Base-by-base conservation (phyloP, 2,797 vertebrate genomes). In the Siniperca obscura region DNA sequence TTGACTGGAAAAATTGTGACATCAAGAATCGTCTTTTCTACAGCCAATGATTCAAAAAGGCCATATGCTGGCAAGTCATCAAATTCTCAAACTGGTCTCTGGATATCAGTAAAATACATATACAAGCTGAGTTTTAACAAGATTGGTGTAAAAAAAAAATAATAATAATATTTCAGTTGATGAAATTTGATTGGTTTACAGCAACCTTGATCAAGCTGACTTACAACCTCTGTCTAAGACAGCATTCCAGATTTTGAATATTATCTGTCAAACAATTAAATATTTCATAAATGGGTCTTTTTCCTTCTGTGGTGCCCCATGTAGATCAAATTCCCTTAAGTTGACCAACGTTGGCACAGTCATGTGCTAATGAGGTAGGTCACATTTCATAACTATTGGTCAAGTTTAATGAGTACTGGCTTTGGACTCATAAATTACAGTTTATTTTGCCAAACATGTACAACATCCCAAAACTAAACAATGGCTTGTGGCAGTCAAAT, bases 361-460 rank as follows among this genome's bases (percentile, higher is more conserved):
- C 80, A 66, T n/a, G 53, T 53, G 27, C 27, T 46, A 13, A 76
- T 38, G 52, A 38, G 21, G 44, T 36, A 9, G 14, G 13, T 36
- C 25, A 61, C 19, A 69, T 78, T 75, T 71, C 19, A 62, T 30
- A 27, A 36, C n/a, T 48, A 25, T 5, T 68, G 6, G 10, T 40
- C 14, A 44, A n/a, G 10, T 62, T 21, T 62, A 8, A 30, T 17
- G 8, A 66, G 22, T 17, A 36, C 21, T 60, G 22, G 27, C 55
- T 52, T 62, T 75, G 65, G 67, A 36, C 40, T 57, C 12, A 36
- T 10, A 50, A 66, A 42, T 36, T 44, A 36, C 21, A 50, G 16
- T 78, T 46, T 46, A 65, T 60, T 64, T 59, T 76, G 36, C 9
- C 62, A 71, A 70, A 57, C 38, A 50, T 46, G 14, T 67, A 13